phyloP scores from a whole-genome alignment of 1,140 invertebrate genomes.

The Drosophila bipectinata region DNA sequence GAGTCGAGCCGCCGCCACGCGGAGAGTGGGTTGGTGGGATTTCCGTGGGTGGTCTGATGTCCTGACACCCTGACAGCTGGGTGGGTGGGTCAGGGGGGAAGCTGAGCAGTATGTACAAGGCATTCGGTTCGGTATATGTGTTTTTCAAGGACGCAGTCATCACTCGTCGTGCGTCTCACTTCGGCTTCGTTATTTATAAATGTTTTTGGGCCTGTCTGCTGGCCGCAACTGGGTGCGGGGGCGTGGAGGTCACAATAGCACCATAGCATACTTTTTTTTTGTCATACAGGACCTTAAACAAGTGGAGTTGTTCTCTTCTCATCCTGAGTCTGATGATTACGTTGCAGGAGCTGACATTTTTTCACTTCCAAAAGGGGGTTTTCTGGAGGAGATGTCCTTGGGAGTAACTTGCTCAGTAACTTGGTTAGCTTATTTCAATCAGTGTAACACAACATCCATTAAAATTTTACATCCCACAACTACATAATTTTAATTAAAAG shows the following conservation, averaged over 20 bases:
- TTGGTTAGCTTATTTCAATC: neutral
- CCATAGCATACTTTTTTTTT: slow-evolving; percentile 69
- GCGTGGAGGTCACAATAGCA: slow-evolving; percentile 30
- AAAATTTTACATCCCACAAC: neutral
- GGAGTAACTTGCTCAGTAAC: neutral
- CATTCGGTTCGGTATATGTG: slow-evolving; percentile 48
- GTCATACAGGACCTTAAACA: slow-evolving; percentile 36
- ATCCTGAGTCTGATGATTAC: slow-evolving; percentile 19
- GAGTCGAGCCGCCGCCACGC: slow-evolving; percentile 50
- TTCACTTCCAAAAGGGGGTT: no score
- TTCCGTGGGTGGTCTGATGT: slow-evolving; percentile 1
- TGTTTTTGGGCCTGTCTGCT: slow-evolving; percentile 64
- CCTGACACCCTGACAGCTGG: slow-evolving; percentile 4
- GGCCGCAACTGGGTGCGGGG: slow-evolving; percentile 17
- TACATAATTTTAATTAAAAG: neutral
- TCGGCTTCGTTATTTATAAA: slow-evolving; percentile 69
- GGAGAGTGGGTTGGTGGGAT: neutral
- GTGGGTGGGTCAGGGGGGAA: slow-evolving; percentile 70
- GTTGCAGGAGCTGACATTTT: slow-evolving; percentile 22
- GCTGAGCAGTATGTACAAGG: slow-evolving; percentile 24
- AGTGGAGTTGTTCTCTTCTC: slow-evolving; percentile 29
- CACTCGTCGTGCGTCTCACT: slow-evolving; percentile 59
- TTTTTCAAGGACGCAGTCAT: slow-evolving; percentile 77
- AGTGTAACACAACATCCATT: neutral
- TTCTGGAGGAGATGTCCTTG: no score